Evolutionary conservation across 2,113 vertebrate genomes (phyloP), one percentile per base, ranked within the genome.

Genomic region (Nycticorax nycticorax): DNA sequence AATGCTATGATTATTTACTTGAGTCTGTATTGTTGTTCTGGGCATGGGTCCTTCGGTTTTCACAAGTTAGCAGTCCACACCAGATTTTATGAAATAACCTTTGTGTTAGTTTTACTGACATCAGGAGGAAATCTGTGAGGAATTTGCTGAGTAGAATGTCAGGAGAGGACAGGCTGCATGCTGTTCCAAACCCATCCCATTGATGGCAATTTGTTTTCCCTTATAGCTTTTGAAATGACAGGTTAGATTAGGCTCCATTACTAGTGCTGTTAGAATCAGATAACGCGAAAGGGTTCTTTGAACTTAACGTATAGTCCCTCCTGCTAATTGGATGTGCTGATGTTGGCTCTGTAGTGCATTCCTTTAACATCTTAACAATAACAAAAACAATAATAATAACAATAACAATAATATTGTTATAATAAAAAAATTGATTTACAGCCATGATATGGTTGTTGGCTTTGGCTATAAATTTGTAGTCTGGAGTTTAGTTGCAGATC

Each of bases 71-170:
- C 66, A 95, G 89, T 63, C 47, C 43, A 86, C 45, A 73, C 19
- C 77, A 59, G 91, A 83, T 80, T 92, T 97, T 76, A 76, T 93
- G 53, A 97, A 96, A 95, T 92, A 96, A 67, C 91, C 47, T 93
- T 94, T 62, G 76, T 79, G 67, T 87, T 91, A 47, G 50, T 87
- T 96, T 96, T 78, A 59, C 52, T 94, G 88, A 93, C 91, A 96
- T 95, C 67, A 86, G 82, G 94, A 93, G 67, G 60, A 91, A 93
- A 91, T 91, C 45, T 82, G 81, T 55, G 45, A 94, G 83, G 86
- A 97, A 97, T 97, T 92, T 96, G 92, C 97, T 97, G 96, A 97
- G 59, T 81, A 62, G 22, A 39, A 91, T 95, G 75, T 96, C 82
- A 97, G 88, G 71, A 96, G 90, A 98, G 89, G 93, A 96, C 96